These are phyloP conservation scores for Mamestra configurata DNA, from an alignment of 1,140 invertebrate species.

Conservation along the genomic window DNA sequence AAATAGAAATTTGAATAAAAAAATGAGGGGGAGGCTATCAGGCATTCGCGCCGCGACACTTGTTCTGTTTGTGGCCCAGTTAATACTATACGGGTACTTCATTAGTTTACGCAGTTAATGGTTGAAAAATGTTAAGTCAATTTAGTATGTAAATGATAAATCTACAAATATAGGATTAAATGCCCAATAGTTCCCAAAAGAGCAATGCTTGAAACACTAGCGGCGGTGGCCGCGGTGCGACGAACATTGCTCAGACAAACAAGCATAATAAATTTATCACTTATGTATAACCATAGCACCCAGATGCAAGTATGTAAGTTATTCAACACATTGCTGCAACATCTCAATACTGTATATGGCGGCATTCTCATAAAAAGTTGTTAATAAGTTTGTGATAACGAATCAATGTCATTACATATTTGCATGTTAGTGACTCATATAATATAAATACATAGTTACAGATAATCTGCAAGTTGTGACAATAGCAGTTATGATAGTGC, in stretches of 20 bases:
- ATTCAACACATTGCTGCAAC: constrained; percentile 78
- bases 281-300: constrained; percentile 87
- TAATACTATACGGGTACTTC: constrained; percentile 83
- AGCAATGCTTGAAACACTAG: constrained; percentile 74
- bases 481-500: constrained; percentile 86
- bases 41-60: constrained; percentile 87
- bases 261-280: constrained; percentile 86
- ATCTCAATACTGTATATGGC: constrained; percentile 76
- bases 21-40: constrained; percentile 83
- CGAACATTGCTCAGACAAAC: constrained; percentile 79
- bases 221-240: constrained; percentile 60
- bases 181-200: constrained; percentile 88
- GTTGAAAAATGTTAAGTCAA: constrained; percentile 87
- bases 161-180: constrained; percentile 87
- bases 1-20: constrained; percentile 69
- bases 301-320: constrained; percentile 88
- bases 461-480: constrained; percentile 85
- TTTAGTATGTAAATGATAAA: constrained; percentile 87
- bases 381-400: constrained; percentile 83
- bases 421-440: constrained; percentile 88
- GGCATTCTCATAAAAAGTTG: constrained; percentile 82
- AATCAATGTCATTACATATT: constrained; percentile 86
- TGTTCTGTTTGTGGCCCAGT: constrained; percentile 80
- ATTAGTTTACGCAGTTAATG: constrained; percentile 88
- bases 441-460: constrained; percentile 88